Conservation (phyloP, 2,113 vertebrate species). For the Centropus unirufus region DNA sequence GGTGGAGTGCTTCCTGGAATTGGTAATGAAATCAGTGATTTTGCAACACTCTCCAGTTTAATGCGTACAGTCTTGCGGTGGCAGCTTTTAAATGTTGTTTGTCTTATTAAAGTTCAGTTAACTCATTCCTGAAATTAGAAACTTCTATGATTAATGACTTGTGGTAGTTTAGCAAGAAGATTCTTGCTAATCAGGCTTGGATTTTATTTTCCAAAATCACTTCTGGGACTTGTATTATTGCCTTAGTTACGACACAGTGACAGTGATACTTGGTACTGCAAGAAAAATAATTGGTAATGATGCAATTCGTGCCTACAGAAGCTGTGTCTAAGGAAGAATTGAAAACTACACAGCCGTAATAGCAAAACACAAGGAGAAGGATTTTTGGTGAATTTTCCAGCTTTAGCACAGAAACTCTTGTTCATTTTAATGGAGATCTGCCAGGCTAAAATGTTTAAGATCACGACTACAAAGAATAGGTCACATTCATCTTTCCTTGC, state of each 20-base stretch:
- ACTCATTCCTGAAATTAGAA: slow-evolving; percentile 42
- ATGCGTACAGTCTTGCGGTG: not conserved
- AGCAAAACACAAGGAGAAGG: not conserved
- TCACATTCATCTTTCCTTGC: not conserved
- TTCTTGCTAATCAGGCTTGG: not conserved
- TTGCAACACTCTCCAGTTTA: not conserved
- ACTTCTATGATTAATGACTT: slow-evolving; percentile 50
- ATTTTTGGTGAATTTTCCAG: not conserved
- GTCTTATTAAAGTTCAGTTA: slow-evolving; percentile 46
- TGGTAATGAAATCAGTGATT: not conserved
- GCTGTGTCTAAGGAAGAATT: not conserved
- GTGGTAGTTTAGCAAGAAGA: not conserved
- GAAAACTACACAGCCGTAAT: not conserved
- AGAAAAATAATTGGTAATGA: slow-evolving; percentile 15
- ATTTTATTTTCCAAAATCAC: not conserved
- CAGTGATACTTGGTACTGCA: not conserved
- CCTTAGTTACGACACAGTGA: slow-evolving; percentile 5
- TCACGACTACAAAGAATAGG: not conserved
- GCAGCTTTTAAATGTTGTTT: slow-evolving; percentile 37
- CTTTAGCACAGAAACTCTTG: not conserved
- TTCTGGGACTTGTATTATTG: slow-evolving; percentile 19
- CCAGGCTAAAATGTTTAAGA: not conserved
- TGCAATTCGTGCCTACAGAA: not conserved
- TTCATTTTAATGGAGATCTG: not conserved
- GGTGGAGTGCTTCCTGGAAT: not conserved